Evolutionary conservation across 2,797 vertebrate species (phyloP).

Genomic region (Scomberomorus guttatus): DNA sequence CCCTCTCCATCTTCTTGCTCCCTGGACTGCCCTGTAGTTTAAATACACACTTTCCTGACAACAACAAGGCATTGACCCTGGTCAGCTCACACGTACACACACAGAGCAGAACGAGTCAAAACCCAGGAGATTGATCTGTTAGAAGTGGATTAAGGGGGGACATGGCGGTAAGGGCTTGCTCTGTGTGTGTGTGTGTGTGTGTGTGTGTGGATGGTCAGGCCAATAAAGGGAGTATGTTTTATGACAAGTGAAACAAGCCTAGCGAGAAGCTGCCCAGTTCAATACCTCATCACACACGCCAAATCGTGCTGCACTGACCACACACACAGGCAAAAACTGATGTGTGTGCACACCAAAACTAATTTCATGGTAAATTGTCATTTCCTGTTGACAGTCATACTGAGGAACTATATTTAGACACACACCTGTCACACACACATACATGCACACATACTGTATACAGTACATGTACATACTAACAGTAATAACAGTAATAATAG

Average conservation of each 20-base stretch:
- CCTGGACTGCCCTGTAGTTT: constrained; percentile 70
- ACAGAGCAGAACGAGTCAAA: constrained; percentile 52
- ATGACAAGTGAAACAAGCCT: constrained; percentile 82
- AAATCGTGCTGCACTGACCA: constrained; percentile 75
- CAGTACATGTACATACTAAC: neutral
- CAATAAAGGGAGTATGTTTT: constrained; percentile 86
- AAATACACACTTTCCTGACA: constrained; percentile 77
- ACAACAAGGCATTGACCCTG: constrained; percentile 65
- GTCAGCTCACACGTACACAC: constrained; percentile 6
- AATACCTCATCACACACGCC: constrained; percentile 83
- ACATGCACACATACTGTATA: neutral
- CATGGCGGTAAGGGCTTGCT: constrained; percentile 59
- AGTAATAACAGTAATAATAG: neutral
- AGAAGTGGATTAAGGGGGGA: constrained; percentile 80
- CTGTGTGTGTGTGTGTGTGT: constrained; percentile 37
- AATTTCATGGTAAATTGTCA: constrained; percentile 45
- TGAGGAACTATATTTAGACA: neutral
- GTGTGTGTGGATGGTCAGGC: constrained; percentile 38
- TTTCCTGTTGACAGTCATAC: constrained; percentile 34
- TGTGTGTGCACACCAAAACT: constrained; percentile 35
- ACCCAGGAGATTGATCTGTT: constrained; percentile 81
- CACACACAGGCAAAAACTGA: constrained; percentile 11
- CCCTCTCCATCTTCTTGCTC: constrained; percentile 56
- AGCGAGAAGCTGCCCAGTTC: constrained; percentile 79
- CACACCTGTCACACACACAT: neutral